Base-by-base conservation (phyloP, 2,113 vertebrate species). In the Morone saxatilis region DNA sequence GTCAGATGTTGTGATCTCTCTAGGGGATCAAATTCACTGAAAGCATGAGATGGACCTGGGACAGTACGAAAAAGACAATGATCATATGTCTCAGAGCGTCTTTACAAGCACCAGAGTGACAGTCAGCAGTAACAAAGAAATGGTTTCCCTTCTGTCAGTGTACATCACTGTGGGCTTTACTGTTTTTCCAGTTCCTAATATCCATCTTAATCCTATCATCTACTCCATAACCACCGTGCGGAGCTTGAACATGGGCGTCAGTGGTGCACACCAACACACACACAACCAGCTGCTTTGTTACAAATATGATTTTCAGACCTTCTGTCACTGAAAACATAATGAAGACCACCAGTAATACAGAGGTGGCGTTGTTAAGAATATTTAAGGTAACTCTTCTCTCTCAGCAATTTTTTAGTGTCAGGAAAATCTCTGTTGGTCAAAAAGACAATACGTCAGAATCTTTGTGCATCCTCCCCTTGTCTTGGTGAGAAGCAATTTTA, bases 151-250 rank as follows among this genome's bases (percentile, higher is more conserved):
- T 54, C 17, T 13, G 22, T 25, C 4, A 51, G 48, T 65, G 20
- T 10, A 40, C 6, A 1, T 60, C 67, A 81, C 11, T 68, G 43
- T 71, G 50, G 16, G 40, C 20, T 80, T 45, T 76, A 43, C 36
- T 41, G 53, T 45, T 61, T 78, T 61, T 73, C 61, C 45, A 73
- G n/a, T 86, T 78, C 8, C 47, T 78, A 78, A 81, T 74, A 65
- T 62, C 22, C 75, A 40, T 78, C 50, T 67, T 50, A 83, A 76
- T 80, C 67, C 81, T 40, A 68, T 68, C 80, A 54, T 31, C 72
- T 40, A 57, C 54, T 43, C 17, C n/a, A 56, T 62, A 17, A n/a
- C 40, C 53, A 31, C 43, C 45, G 22, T 40, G 14, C 50, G 36
- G 17, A 31, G 38, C 47, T 41, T 60, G 19, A 25, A 19, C 7